Conservation (phyloP, 2,113 vertebrate species). For the Bos javanicus region DNA sequence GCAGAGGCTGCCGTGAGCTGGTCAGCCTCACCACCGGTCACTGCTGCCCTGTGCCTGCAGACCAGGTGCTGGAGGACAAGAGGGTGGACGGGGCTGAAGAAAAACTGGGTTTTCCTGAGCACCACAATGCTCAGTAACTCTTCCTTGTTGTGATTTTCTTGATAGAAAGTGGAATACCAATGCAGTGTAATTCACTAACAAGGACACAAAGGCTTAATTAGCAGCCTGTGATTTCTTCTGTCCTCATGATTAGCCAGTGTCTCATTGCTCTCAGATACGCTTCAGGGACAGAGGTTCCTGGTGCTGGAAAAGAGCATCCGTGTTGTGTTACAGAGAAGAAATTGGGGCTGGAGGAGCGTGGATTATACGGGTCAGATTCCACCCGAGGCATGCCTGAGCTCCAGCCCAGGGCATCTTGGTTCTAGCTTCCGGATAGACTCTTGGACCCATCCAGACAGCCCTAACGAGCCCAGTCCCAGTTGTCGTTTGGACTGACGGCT, state of each 20-base stretch:
- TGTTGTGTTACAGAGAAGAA: background rate
- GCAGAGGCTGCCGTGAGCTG: background rate
- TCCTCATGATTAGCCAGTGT: background rate
- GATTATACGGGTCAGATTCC: background rate
- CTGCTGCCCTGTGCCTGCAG: background rate
- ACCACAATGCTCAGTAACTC: background rate
- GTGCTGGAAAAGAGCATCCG: background rate
- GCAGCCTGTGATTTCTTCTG: background rate
- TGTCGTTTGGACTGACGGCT: background rate
- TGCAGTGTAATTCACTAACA: background rate
- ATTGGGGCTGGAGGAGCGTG: background rate
- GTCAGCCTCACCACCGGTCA: accelerated
- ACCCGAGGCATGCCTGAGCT: accelerated
- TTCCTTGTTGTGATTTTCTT: background rate
- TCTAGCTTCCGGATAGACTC: background rate
- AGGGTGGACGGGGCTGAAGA: background rate
- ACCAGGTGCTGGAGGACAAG: background rate
- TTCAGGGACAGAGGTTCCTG: background rate
- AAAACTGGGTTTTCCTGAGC: background rate
- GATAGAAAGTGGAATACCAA: background rate
- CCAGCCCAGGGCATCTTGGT: background rate
- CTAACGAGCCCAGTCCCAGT: accelerated
- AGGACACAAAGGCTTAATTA: background rate
- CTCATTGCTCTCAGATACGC: background rate
- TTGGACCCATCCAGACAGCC: no score